Evolutionary conservation across 1,140 invertebrate genomes (phyloP).

Genomic region (Sipha flava): DNA sequence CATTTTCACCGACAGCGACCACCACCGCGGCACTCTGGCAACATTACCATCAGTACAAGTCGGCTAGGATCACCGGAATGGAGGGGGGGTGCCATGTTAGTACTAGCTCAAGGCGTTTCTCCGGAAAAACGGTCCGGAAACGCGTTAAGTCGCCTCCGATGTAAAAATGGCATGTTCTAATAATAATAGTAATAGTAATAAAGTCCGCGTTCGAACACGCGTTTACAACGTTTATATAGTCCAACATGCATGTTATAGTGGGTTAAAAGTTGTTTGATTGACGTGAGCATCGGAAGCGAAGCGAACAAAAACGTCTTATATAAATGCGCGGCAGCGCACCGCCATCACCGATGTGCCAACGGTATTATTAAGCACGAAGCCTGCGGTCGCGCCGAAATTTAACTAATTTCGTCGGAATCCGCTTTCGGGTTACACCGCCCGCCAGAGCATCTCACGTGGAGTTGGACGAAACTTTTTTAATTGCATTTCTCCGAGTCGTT

Average conservation of each 20-base stretch:
- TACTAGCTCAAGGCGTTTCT: not conserved
- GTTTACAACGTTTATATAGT: not conserved
- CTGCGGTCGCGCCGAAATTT: not conserved
- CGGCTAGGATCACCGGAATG: not conserved
- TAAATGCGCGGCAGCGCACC: no score
- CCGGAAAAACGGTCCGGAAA: not conserved
- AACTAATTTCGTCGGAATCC: constrained; percentile 8
- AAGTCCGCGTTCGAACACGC: not conserved
- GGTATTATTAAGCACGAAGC: not conserved
- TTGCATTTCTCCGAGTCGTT: not conserved
- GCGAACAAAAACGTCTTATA: constrained; percentile 2
- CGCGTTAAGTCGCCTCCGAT: not conserved
- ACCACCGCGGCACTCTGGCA: not conserved
- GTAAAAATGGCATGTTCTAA: not conserved
- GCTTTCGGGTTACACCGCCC: not conserved
- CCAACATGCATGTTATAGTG: no score
- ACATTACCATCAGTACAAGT: no score
- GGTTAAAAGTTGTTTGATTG: constrained; percentile 9
- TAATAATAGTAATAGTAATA: not conserved
- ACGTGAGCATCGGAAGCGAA: constrained; percentile 4
- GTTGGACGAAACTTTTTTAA: not conserved
- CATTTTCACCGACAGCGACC: not conserved
- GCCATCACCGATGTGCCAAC: not conserved
- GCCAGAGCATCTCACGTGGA: no score
- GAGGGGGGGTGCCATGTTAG: not conserved